phyloP scores from a whole-genome alignment of 2,797 vertebrate species.

The Apogon hyalosoma region DNA sequence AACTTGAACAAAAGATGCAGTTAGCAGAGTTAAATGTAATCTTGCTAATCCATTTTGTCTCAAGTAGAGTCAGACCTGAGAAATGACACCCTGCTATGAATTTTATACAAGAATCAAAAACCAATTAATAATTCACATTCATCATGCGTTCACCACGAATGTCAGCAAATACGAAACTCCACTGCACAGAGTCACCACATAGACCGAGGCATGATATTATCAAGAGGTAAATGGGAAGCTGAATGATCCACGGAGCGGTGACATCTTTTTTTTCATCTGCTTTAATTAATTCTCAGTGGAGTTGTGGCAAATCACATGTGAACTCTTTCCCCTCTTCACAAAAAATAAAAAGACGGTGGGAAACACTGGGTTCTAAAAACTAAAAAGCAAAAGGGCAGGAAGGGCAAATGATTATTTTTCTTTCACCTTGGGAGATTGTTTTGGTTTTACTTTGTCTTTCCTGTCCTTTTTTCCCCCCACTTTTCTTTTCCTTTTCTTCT shows the following conservation, averaged over 20 bases:
- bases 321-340: constrained; percentile 36
- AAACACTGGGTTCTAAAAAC: constrained; percentile 44
- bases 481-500: neutral
- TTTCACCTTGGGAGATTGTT: neutral
- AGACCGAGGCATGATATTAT: constrained; percentile 6
- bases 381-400: constrained; percentile 49
- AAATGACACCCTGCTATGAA: neutral
- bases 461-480: neutral
- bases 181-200: constrained; percentile 13
- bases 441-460: neutral
- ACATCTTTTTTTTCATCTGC: constrained; percentile 53
- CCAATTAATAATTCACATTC: constrained; percentile 17
- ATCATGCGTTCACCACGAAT: constrained; percentile 16
- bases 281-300: constrained; percentile 76
- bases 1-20: no score
- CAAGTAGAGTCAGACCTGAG: neutral
- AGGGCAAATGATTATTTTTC: constrained; percentile 15
- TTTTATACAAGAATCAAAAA: neutral
- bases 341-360: constrained; percentile 23
- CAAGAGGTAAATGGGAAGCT: constrained; percentile 37
- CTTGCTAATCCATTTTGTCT: neutral
- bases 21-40: neutral
- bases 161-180: constrained; percentile 42
- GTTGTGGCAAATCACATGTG: constrained; percentile 56
- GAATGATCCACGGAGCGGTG: constrained; percentile 56